phyloP scores from a whole-genome alignment of 2,797 vertebrate species.

The Dallia pectoralis region DNA sequence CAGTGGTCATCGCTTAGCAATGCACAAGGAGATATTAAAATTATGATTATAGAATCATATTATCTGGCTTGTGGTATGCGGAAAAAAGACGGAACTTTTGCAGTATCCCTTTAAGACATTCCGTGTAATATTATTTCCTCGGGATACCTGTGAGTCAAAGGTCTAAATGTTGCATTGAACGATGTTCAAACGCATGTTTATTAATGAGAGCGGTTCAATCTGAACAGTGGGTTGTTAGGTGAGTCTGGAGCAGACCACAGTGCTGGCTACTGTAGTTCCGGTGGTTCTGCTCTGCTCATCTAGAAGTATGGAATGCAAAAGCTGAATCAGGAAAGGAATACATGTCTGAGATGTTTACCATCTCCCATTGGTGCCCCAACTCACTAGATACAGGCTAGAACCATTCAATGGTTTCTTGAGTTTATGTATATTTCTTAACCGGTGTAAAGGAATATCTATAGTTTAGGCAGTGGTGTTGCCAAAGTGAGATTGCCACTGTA shows the following conservation, averaged over 20 bases:
- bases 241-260: not conserved
- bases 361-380: not conserved
- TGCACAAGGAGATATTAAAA: no score
- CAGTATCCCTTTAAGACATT: no score
- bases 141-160: not conserved
- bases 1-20: no score
- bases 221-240: not conserved
- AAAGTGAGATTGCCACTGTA: not conserved
- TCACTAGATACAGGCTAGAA: not conserved
- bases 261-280: not conserved
- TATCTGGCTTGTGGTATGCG: no score
- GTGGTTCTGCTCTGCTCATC: not conserved
- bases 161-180: not conserved
- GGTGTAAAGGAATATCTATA: not conserved
- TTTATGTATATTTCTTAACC: not conserved
- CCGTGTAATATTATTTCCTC: not conserved
- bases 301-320: not conserved
- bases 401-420: not conserved
- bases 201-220: not conserved
- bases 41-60: no score
- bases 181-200: not conserved
- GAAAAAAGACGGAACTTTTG: no score
- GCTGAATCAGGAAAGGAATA: not conserved
- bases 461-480: not conserved
- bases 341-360: not conserved